Evolutionary conservation across 2,888 invertebrate genomes (phyloP), one percentile per base, ranked within the genome.

Genomic region (Athalia cordata): DNA sequence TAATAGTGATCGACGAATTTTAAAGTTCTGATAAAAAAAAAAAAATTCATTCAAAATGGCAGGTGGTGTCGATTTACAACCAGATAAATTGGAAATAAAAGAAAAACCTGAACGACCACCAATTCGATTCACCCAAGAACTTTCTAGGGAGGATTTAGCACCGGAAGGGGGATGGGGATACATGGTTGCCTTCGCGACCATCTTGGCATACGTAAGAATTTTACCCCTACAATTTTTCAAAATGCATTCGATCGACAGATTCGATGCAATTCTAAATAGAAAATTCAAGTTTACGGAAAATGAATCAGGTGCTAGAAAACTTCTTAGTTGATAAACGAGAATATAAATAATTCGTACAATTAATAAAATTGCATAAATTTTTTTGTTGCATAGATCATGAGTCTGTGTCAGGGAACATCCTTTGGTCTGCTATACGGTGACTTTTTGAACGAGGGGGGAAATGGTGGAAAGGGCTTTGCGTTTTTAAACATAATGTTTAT

Each of bases 151-250:
- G 52, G 86, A 87, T 66, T 94, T 95, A 83, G 95, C 96, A 55
- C 96, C 96, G 65, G 96, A 97, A 88, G 96, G 96, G 75, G 96
- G 96, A 77, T 97, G 96, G 96, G 97, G 96, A 77, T 97, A 96
- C 96, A 93, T 96, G 91, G 96, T 96, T 81, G 95, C 96, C 82
- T 91, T 96, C 81, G 96, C 96, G 84, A 95, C 96, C 87, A 95
- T 95, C 89, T 91, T 96, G 89, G 95, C 96, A 85, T 96, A 96
- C 92, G 96, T 96, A 91, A 95, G 95, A 55, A 67, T 64, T 52
- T 66, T 15, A 55, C 8, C 64, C 7, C 55, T n/a, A 62, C 13
- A 29, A 72, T 72, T 77, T 65, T 57, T 70, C 66, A 29, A 29
- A 29, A 29, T 62, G 45, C 62, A 13, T 47, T 45, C 47, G 47